Conservation (phyloP, 2,113 vertebrate genomes). For the Amia ocellicauda region DNA sequence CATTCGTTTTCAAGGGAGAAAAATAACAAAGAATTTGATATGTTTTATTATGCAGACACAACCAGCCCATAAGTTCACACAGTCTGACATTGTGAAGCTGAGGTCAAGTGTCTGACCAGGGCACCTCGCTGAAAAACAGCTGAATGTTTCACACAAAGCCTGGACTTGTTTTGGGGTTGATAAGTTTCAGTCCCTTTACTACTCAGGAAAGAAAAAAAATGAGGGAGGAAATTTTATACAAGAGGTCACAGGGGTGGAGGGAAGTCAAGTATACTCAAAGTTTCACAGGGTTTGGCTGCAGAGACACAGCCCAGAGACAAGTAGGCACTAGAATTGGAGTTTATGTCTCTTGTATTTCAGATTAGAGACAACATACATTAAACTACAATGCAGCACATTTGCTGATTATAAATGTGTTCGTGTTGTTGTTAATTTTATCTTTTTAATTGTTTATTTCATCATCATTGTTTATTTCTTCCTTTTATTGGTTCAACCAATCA, state of each 20-base stretch:
- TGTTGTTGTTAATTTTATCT: too few relatives aligned
- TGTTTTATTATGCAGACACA: constrained; percentile 34
- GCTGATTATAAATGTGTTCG: too few relatives aligned
- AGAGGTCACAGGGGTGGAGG: constrained; percentile 38
- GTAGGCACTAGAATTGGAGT: neutral
- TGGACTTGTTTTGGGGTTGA: constrained; percentile 39
- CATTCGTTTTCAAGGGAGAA: constrained; percentile 13
- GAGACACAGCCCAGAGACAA: constrained; percentile 29
- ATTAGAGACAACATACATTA: too few relatives aligned
- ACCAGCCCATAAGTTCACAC: constrained; percentile 25
- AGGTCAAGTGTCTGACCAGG: constrained; percentile 37
- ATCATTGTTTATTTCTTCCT: neutral
- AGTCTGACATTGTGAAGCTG: constrained; percentile 30
- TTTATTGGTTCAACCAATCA: constrained; percentile 7
- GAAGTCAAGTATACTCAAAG: constrained; percentile 40
- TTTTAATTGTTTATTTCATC: too few relatives aligned
- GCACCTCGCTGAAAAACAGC: constrained; percentile 25
- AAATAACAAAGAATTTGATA: constrained; percentile 28
- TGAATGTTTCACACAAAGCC: constrained; percentile 33
- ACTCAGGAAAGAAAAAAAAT: constrained; percentile 42
- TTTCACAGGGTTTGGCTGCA: constrained; percentile 23
- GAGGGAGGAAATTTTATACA: constrained; percentile 41
- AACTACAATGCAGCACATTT: too few relatives aligned
- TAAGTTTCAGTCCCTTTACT: constrained; percentile 37
- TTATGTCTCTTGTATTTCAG: too few relatives aligned